Evolutionary conservation across 1,140 invertebrate species (phyloP).

Genomic region (Araneus ventricosus): DNA sequence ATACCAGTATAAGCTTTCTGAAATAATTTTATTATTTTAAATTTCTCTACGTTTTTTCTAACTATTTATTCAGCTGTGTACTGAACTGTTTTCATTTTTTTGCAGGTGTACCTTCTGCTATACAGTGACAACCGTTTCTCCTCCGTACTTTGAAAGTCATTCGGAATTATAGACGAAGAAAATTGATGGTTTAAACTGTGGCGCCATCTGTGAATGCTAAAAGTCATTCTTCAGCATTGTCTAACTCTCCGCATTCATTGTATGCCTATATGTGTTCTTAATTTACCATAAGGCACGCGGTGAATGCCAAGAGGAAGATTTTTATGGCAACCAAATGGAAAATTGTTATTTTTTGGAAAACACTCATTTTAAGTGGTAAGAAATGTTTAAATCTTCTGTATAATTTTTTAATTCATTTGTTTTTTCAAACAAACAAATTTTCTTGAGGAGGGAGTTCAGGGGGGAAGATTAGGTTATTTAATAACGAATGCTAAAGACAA

Average conservation of each 20-base stretch:
- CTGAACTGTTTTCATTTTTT: too few species aligned
- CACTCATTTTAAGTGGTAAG: background rate
- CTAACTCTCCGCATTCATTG: constrained; percentile 78
- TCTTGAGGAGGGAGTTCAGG: too few species aligned
- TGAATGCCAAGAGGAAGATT: constrained; percentile 78
- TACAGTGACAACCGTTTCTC: too few species aligned
- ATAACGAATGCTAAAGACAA: too few species aligned
- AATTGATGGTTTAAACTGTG: background rate
- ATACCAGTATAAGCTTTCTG: too few species aligned
- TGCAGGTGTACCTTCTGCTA: too few species aligned
- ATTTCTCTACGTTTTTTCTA: too few species aligned
- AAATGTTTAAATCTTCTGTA: background rate
- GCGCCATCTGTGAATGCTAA: constrained; percentile 54
- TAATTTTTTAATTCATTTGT: background rate
- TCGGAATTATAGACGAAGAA: too few species aligned
- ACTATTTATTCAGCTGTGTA: too few species aligned
- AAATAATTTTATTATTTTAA: too few species aligned
- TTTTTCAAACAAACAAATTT: background rate
- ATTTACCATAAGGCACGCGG: constrained; percentile 78
- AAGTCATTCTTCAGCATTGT: constrained; percentile 43
- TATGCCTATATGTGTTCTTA: constrained; percentile 77
- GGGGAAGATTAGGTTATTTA: too few species aligned
- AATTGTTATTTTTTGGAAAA: background rate
- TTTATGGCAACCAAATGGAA: constrained; percentile 34
- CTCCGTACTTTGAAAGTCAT: too few species aligned